phyloP scores from a whole-genome alignment of 1,140 invertebrate species.

The Drosophila ercepeae region DNA sequence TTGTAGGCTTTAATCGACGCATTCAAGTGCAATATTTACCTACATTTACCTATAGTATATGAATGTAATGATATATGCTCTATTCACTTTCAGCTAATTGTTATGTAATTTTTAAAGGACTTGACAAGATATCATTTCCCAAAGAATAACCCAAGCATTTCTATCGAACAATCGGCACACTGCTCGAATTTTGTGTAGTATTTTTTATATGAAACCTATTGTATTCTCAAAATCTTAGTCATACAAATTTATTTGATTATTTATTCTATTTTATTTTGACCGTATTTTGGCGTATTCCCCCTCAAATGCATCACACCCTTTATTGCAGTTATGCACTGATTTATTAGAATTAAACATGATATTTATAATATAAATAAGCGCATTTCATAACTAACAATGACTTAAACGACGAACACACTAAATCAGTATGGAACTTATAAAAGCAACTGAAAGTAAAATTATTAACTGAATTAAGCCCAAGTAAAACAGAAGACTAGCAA shows the following conservation, averaged over 20 bases:
- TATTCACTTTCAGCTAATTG: slow-evolving; percentile 65
- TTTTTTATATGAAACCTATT: slow-evolving; percentile 48
- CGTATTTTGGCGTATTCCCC: no score
- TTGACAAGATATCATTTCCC: slow-evolving; percentile 54
- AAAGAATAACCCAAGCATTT: slow-evolving; percentile 44
- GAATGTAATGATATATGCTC: slow-evolving; percentile 64
- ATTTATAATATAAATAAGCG: slow-evolving; percentile 49
- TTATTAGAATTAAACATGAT: slow-evolving; percentile 49
- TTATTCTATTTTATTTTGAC: slow-evolving; percentile 45
- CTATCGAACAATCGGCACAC: slow-evolving; percentile 32
- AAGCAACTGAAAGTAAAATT: slow-evolving; percentile 56
- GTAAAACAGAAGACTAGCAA: slow-evolving; percentile 67
- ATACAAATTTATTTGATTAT: slow-evolving; percentile 32
- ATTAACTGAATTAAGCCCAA: slow-evolving; percentile 52
- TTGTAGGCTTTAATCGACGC: slow-evolving; percentile 38
- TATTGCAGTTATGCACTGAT: slow-evolving; percentile 71
- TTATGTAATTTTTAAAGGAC: slow-evolving; percentile 81
- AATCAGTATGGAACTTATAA: slow-evolving; percentile 43
- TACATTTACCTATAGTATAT: slow-evolving; percentile 40
- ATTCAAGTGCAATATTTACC: slow-evolving; percentile 68
- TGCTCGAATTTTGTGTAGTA: slow-evolving; percentile 64
- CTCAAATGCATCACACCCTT: slow-evolving; percentile 31
- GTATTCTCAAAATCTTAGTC: slow-evolving; percentile 43
- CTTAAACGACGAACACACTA: slow-evolving; percentile 75
- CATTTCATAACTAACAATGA: slow-evolving; percentile 65